phyloP scores from a whole-genome alignment of 1,140 invertebrate species.

The Drosophila triauraria region DNA sequence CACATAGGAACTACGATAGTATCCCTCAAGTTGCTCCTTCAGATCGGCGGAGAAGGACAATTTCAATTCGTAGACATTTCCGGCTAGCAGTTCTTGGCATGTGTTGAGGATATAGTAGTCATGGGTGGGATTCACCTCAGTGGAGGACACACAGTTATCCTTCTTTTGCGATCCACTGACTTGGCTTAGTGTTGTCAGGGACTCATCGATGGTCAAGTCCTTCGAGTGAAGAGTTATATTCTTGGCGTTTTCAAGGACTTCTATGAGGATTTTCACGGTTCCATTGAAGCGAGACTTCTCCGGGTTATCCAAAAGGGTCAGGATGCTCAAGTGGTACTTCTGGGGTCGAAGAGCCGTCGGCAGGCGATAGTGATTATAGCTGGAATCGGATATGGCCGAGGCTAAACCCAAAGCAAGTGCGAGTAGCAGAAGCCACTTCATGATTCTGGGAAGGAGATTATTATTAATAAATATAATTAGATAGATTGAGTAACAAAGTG shows the following conservation, averaged over 20 bases:
- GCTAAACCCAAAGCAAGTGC: slow-evolving; percentile 29
- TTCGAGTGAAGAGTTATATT: slow-evolving; percentile 87
- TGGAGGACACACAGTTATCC: slow-evolving; percentile 58
- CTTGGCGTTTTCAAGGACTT: slow-evolving; percentile 80
- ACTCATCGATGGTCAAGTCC: slow-evolving; percentile 86
- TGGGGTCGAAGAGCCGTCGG: slow-evolving; percentile 88
- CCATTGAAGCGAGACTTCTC: slow-evolving; percentile 88
- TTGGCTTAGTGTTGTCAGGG: slow-evolving; percentile 79
- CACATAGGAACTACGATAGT: slow-evolving; percentile 92
- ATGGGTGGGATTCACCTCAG: slow-evolving; percentile 86
- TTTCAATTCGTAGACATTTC: slow-evolving; percentile 87
- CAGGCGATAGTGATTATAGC: slow-evolving; percentile 86
- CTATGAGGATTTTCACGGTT: slow-evolving; percentile 87
- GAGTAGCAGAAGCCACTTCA: slow-evolving; percentile 53
- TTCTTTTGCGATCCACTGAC: no score
- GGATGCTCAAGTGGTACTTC: slow-evolving; percentile 89
- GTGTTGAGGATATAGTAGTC: slow-evolving; percentile 89
- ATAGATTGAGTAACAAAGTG: no score
- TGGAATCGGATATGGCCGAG: slow-evolving; percentile 3
- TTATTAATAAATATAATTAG: not conserved
- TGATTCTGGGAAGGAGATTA: slow-evolving; percentile 34
- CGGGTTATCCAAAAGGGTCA: slow-evolving; percentile 87
- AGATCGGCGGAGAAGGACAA: slow-evolving; percentile 89
- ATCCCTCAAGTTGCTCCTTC: slow-evolving; percentile 88
- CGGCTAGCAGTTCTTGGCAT: slow-evolving; percentile 84